Evolutionary conservation across 53 echinoderm and acorn worm genomes (phyloP), one percentile per base, ranked within the genome.

Genomic region (Zoroaster sp.): DNA sequence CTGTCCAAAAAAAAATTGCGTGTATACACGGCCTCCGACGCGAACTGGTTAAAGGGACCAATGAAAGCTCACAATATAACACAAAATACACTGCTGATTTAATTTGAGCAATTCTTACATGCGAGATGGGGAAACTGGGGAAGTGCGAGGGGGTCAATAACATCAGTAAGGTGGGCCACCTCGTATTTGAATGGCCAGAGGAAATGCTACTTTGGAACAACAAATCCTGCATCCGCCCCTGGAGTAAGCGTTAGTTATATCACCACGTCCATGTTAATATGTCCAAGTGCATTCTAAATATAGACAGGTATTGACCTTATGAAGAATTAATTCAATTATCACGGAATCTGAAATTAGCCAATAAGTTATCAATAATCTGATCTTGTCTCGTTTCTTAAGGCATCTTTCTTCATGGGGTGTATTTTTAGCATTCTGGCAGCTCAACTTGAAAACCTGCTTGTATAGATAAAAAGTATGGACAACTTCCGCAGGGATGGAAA

Each of bases 391-490:
- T 10, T 15, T 78, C 6, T 54, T 34, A 8, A 40, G 36, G 77
- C 52, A 59, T 78, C 54, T 55, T 35, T 55, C 63, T 55, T 31
- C 4, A 11, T 44, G 13, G 33, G 13, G 49, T 45, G 21, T 78
- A 59, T 78, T 63, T 59, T 78, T 78, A 59, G 23, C 59, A 38
- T 37, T 38, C 78, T 38, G 59, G 32, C 17, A n/a, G 20, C 40
- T 59, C 8, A n/a, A 37, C 59, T 59, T 20, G 40, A 78, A 49
- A 78, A 78, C 46, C 55, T 78, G 78, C 55, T 78, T 54, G 38
- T 35, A 15, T 18, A 54, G 55, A 54, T 54, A 54, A 28, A 59
- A 59, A 54, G 37, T 35, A n/a, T 52, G 78, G n/a, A 38, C 55
- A 78, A 78, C 53, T 38, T 59, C 78, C 78, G 40, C 9, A 35